phyloP scores from a whole-genome alignment of 2,113 vertebrate species.

The Motacilla alba region DNA sequence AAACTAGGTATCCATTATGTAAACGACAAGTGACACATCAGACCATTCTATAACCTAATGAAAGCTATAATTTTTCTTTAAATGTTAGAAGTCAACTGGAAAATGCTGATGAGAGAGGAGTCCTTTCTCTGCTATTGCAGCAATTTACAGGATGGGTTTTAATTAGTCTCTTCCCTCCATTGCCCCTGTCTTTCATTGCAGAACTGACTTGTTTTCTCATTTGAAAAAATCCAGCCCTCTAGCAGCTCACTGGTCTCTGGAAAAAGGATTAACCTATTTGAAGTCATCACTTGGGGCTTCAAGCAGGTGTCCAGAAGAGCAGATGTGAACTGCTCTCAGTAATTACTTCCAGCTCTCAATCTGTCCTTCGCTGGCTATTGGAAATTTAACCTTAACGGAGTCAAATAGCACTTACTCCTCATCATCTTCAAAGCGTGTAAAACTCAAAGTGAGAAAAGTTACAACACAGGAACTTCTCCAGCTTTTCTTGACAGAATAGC shows the following conservation, averaged over 20 bases:
- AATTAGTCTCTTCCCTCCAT: background rate
- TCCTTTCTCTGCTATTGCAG: background rate
- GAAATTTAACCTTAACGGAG: slow-evolving; percentile 65
- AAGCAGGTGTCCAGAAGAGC: slow-evolving; percentile 31
- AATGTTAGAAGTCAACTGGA: background rate
- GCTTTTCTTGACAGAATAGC: background rate
- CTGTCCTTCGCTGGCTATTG: slow-evolving; percentile 53
- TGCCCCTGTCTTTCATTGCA: background rate
- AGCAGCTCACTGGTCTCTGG: background rate
- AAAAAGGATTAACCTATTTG: slow-evolving; percentile 12
- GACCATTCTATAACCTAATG: background rate
- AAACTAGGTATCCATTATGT: background rate
- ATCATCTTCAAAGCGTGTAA: background rate
- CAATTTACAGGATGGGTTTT: slow-evolving; percentile 30
- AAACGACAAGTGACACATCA: background rate
- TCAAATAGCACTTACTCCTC: slow-evolving; percentile 7
- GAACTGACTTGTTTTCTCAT: background rate
- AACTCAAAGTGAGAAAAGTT: slow-evolving; percentile 54
- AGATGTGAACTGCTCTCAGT: slow-evolving; percentile 28
- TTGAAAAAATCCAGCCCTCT: slow-evolving; percentile 5
- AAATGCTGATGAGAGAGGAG: background rate
- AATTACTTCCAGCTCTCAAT: slow-evolving; percentile 59
- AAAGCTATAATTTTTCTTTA: background rate
- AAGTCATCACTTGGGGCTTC: background rate
- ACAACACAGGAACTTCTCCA: background rate